phyloP scores from a whole-genome alignment of 2,888 invertebrate genomes.

The Heliconius ismenius region DNA sequence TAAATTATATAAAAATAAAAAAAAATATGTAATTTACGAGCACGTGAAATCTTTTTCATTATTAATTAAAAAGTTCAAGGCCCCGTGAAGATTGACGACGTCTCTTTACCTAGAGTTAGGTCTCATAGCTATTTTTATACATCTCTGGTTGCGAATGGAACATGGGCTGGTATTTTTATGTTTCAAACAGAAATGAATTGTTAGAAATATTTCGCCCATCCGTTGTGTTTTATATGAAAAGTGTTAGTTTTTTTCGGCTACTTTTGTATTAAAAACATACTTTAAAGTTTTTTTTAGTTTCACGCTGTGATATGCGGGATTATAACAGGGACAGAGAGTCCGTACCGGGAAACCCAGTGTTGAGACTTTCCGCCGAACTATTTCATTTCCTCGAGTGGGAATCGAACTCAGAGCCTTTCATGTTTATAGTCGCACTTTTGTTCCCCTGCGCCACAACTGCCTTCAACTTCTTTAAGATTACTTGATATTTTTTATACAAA shows the following conservation, averaged over 20 bases:
- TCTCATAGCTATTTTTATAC: constrained; percentile 12
- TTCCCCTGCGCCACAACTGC: too few species aligned
- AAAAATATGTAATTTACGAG: not conserved
- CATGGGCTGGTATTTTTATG: not conserved
- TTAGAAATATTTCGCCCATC: constrained; percentile 6
- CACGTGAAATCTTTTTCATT: constrained; percentile 14
- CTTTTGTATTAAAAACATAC: not conserved
- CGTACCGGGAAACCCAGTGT: too few species aligned
- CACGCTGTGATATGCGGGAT: not conserved
- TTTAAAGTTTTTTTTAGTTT: not conserved
- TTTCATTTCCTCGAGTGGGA: too few species aligned
- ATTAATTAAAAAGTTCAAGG: constrained; percentile 27
- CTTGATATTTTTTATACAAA: not conserved
- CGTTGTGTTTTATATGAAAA: not conserved
- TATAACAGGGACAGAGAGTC: too few species aligned
- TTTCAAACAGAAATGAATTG: constrained; percentile 9
- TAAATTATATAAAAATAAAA: not conserved
- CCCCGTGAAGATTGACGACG: constrained; percentile 18
- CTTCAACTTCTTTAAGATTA: not conserved
- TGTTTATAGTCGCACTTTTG: too few species aligned
- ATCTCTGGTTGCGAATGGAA: not conserved
- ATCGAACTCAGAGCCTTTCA: too few species aligned
- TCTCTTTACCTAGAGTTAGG: constrained; percentile 10
- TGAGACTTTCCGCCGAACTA: too few species aligned
- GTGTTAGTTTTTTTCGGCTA: not conserved